These are phyloP conservation scores for Lampris incognitus DNA, from an alignment of 2,113 vertebrate species.

Conservation along the genomic window DNA sequence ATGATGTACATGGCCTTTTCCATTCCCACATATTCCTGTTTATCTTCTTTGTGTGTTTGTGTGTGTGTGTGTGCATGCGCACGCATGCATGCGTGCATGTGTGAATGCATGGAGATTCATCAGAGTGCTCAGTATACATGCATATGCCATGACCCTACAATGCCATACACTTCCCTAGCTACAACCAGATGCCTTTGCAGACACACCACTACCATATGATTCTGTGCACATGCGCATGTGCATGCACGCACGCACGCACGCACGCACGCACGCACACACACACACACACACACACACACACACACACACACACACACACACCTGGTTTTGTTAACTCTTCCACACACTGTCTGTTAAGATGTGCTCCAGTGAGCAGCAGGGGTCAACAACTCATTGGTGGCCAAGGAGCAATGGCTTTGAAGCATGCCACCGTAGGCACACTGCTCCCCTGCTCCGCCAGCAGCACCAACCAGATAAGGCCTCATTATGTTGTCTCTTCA, in stretches of 20 bases:
- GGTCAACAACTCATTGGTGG: conserved; percentile 59
- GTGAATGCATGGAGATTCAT: conserved; percentile 6
- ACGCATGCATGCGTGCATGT: background rate
- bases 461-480: conserved; percentile 40
- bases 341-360: conserved; percentile 29
- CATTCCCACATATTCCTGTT: background rate
- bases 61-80: conserved; percentile 2
- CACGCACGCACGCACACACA: conserved; percentile 22
- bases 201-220: conserved; percentile 16
- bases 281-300: conserved; percentile 13
- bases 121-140: background rate
- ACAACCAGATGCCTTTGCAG: conserved; percentile 40
- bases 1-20: background rate
- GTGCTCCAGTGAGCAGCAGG: conserved; percentile 54
- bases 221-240: background rate
- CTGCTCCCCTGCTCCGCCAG: conserved; percentile 20
- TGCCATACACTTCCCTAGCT: background rate
- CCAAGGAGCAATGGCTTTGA: conserved; percentile 18
- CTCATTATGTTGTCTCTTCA: conserved; percentile 49
- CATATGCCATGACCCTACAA: background rate
- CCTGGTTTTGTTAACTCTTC: conserved; percentile 37
- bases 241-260: conserved; percentile 9
- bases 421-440: background rate
- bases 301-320: conserved; percentile 14
- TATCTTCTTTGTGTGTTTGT: background rate